Evolutionary conservation across 2,888 invertebrate species (phyloP).

Genomic region (Sarcophaga caerulescens): DNA sequence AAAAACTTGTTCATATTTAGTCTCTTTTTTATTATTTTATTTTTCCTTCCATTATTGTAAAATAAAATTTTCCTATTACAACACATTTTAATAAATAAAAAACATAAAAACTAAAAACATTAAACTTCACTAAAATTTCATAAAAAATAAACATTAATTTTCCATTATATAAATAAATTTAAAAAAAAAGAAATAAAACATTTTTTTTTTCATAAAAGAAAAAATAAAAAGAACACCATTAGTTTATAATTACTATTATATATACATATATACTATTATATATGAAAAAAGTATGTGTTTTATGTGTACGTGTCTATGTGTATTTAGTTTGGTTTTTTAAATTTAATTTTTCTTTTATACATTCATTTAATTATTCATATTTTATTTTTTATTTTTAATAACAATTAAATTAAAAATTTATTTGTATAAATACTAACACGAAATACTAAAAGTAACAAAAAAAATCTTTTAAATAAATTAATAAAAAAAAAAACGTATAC

Average conservation of each 20-base stretch:
- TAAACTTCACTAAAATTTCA: conserved; percentile 26
- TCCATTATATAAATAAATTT: conserved; percentile 17
- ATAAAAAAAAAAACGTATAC: neutral
- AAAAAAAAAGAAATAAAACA: conserved; percentile 4
- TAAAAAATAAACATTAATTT: conserved; percentile 20
- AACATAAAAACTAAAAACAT: neutral
- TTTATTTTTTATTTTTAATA: conserved; percentile 41
- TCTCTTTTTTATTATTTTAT: conserved; percentile 11
- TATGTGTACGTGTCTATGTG: conserved; percentile 81
- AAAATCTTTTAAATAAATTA: neutral
- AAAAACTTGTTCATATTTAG: conserved; percentile 35
- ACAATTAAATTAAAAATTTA: conserved; percentile 31
- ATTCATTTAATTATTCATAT: conserved; percentile 21
- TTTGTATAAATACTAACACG: conserved; percentile 33
- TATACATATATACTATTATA: neutral
- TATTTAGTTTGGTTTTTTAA: conserved; percentile 75
- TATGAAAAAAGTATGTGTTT: conserved; percentile 77
- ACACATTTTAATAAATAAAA: neutral
- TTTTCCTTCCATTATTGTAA: conserved; percentile 34
- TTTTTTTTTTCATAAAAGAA: neutral
- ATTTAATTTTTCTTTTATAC: neutral
- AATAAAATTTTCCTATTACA: conserved; percentile 14
- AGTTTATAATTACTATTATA: conserved; percentile 43
- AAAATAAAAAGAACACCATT: conserved; percentile 40
- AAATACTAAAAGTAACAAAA: conserved; percentile 19